Conservation (phyloP, 2,888 invertebrate genomes). For the Hermodice carunculata region DNA sequence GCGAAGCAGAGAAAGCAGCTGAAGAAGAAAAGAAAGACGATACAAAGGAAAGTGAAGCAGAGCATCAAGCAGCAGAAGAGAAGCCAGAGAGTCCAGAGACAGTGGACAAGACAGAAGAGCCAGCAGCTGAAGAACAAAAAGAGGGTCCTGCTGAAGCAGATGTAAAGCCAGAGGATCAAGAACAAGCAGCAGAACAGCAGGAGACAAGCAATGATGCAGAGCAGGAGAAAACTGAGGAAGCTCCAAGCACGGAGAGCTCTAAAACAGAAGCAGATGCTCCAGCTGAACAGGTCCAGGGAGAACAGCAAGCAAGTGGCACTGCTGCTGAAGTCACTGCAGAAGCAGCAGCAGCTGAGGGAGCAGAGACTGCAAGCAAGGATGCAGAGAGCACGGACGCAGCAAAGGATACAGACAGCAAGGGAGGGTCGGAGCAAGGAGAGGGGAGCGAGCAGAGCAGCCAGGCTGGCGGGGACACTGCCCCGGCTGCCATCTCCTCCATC, state of each 20-base stretch:
- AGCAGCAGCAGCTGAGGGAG: neutral
- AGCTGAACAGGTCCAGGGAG: neutral
- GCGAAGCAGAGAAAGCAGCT: conserved; percentile 4
- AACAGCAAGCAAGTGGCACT: conserved; percentile 1
- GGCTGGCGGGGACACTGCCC: neutral
- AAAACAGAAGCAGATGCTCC: neutral
- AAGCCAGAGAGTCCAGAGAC: neutral
- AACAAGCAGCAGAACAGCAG: neutral
- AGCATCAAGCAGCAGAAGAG: neutral
- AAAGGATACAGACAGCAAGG: neutral
- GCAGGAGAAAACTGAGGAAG: conserved; percentile 2
- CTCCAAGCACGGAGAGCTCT: neutral
- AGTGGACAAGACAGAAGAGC: conserved; percentile 12
- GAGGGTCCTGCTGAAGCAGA: neutral
- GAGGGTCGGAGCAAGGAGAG: neutral
- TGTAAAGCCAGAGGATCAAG: neutral
- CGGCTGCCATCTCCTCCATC: too few relatives aligned
- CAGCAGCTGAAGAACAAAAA: neutral
- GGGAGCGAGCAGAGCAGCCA: neutral
- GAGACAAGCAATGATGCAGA: neutral
- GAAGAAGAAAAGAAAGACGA: conserved; percentile 2
- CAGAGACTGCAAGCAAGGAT: neutral
- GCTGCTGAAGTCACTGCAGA: neutral
- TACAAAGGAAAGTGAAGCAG: neutral
- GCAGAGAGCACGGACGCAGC: neutral